Conservation (phyloP, 2,888 invertebrate species). For the Sipunculus nudus region DNA sequence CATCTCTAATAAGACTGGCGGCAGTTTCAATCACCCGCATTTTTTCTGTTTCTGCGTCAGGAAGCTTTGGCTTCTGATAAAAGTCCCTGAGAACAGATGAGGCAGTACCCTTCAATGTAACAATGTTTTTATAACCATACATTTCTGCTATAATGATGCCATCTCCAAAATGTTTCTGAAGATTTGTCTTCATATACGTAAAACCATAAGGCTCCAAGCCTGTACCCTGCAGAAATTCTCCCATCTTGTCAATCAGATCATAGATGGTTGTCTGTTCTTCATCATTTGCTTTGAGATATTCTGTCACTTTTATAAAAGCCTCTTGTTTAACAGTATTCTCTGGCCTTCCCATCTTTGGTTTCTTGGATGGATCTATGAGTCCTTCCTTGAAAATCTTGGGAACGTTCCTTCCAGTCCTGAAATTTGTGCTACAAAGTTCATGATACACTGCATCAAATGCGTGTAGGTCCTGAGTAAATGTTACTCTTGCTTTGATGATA, state of each 20-base stretch:
- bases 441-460: conserved; percentile 13
- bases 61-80: conserved; percentile 18
- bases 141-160: conserved; percentile 32
- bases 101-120: conserved; percentile 37
- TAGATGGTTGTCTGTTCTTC: conserved; percentile 10
- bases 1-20: conserved; percentile 41
- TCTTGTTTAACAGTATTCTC: background rate
- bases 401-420: conserved; percentile 1
- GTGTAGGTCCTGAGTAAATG: conserved; percentile 5
- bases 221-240: background rate
- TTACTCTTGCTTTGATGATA: background rate
- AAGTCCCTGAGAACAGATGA: conserved; percentile 23
- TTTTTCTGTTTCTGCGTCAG: conserved; percentile 19
- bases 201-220: conserved; percentile 13
- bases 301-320: conserved; percentile 7
- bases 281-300: conserved; percentile 16
- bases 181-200: conserved; percentile 34
- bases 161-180: conserved; percentile 36
- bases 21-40: conserved; percentile 36
- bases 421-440: conserved; percentile 10
- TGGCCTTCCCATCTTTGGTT: conserved; percentile 1
- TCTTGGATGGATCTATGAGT: too few relatives aligned
- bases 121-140: conserved; percentile 33
- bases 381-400: background rate
- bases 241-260: conserved; percentile 4